Evolutionary conservation across 1,140 invertebrate genomes (phyloP), one percentile per base, ranked within the genome.

Genomic region (Calliopsis andreniformis): DNA sequence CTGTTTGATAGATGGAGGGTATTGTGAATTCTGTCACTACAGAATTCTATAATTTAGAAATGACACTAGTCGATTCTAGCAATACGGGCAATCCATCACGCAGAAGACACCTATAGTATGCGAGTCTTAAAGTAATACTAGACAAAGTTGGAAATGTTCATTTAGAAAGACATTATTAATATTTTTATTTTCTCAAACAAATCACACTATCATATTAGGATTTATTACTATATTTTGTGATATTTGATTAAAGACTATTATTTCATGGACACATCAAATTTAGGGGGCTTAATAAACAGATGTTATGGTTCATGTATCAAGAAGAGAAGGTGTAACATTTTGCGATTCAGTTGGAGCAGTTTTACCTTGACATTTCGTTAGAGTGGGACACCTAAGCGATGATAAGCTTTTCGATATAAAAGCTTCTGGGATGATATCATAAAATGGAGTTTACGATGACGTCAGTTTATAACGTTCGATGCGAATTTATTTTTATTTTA

Each of bases 221-320:
- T n/a, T n/a, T n/a, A n/a, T n/a, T n/a, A n/a, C n/a, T n/a, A 42
- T 75, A 61, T 75, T 67, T 42, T 30, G 20, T 18, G 16, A 43
- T 49, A 42, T 73, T 35, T 62, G 28, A 59, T 55, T 42, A 66
- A 39, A 32, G 35, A n/a, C n/a, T n/a, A n/a, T 39, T 51, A 39
- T 67, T 25, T 53, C 62, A 51, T 68, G 62, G 47, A 61, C 45
- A 56, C 63, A 58, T 55, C 47, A 55, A 76, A n/a, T n/a, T n/a
- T n/a, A 76, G 23, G 30, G 39, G n/a, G 16, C 63, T 35, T 76
- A 79, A 79, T 76, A 76, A 76, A 68, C 64, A 45, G 18, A 18
- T 68, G 76, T 79, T 79, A 79, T 28, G 56, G 56, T 32, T 61
- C 53, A 56, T 5, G 35, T 76, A 25, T 47, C 23, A 3, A 28